These are phyloP conservation scores for Nothocercus julius DNA, from an alignment of 2,113 vertebrate genomes.

Conservation along the genomic window DNA sequence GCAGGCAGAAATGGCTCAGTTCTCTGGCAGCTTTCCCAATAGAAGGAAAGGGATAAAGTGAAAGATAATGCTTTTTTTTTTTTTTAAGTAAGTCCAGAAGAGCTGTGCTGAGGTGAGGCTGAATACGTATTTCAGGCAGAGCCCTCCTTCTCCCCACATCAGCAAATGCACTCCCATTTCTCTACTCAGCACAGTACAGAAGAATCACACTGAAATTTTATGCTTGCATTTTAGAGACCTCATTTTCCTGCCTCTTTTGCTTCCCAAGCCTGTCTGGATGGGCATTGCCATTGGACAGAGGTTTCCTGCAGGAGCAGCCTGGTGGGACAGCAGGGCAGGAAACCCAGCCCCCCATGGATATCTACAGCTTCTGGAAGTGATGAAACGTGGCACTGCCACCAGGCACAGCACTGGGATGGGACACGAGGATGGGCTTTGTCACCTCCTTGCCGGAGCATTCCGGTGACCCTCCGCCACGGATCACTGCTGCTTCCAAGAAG, in stretches of 20 bases:
- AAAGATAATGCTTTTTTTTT: neutral
- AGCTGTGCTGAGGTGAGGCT: neutral
- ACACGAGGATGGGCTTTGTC: neutral
- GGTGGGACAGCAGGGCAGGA: neutral
- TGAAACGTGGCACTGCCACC: neutral
- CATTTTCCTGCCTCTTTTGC: neutral
- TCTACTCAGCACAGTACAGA: no score
- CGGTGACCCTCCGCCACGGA: neutral
- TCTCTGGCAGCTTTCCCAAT: neutral
- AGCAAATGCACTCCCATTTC: neutral
- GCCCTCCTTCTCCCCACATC: neutral
- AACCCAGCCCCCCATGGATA: rapidly evolving
- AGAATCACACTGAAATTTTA: neutral
- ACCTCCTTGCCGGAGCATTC: neutral
- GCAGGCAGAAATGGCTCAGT: conserved; percentile 9
- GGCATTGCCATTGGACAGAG: neutral
- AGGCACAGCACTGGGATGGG: neutral
- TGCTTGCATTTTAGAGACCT: neutral
- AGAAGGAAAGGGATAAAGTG: neutral
- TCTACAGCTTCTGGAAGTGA: neutral
- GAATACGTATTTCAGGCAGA: neutral
- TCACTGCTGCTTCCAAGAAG: neutral
- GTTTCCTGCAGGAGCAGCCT: neutral
- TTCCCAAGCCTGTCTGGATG: neutral
- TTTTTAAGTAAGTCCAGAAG: conserved; percentile 4